Evolutionary conservation across 2,888 invertebrate species (phyloP), one percentile per base, ranked within the genome.

Genomic region (Nymphalis urticae): DNA sequence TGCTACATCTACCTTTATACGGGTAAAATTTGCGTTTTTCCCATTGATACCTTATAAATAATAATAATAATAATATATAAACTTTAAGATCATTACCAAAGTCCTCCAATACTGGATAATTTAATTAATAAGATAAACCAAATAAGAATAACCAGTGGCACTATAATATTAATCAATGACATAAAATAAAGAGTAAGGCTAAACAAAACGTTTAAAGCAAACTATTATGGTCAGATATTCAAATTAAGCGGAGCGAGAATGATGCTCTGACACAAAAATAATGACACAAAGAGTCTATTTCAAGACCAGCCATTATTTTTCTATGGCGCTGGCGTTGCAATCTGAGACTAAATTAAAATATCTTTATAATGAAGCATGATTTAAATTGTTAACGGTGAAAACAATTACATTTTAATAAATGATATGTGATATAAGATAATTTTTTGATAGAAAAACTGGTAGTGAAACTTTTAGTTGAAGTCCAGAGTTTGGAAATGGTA

Each of bases 241-340:
- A 61, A 66, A 60, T 61, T 66, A 66, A 66, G 66, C 61, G 59
- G 66, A 61, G 60, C 66, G 60, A 61, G 53, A 61, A 66, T 61
- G 66, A 60, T 32, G 66, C 48, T 59, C 50, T 51, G 65, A 32
- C 42, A 59, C 47, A 60, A 60, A 65, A 65, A 65, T 65, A 65
- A 65, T 60, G 48, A 53, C 59, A 66, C 60, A 66, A 66, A 58
- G 54, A 58, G 58, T 53, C 27, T 66, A 60, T 66, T 66, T 60
- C 47, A 60, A 48, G 58, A 50, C 50, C 47, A 53, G 51, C 27
- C 51, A 53, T 60, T 60, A 60, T 60, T 61, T 61, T 66, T n/a
- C 53, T 27, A 56, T n/a, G 54, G 17, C 42, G 36, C 10, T 19
- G 58, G 19, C 13, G 58, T 32, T 27, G 17, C 32, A 56, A 56